Evolutionary conservation across 2,113 vertebrate genomes (phyloP).

Genomic region (Chiloscyllium plagiosum): DNA sequence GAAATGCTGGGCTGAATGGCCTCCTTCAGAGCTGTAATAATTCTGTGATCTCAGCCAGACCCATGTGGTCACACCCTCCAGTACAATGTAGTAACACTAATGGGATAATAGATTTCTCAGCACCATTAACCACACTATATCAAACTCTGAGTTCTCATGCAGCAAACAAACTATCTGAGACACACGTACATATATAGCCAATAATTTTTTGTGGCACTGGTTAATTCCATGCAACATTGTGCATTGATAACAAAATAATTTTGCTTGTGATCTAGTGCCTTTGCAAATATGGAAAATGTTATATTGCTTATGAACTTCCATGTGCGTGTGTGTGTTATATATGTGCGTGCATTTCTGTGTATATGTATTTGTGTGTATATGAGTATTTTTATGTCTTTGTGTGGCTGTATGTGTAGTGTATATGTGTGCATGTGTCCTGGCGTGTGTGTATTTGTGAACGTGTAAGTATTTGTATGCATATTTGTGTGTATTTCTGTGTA

Average conservation of each 20-base stretch:
- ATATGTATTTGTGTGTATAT: not conserved
- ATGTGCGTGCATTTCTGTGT: not conserved
- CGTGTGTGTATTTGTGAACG: not conserved
- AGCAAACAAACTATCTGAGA: not conserved
- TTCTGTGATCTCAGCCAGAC: not conserved
- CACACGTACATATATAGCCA: not conserved
- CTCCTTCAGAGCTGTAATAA: not conserved
- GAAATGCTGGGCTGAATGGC: too few relatives aligned
- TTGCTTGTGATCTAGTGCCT: not conserved
- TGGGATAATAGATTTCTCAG: not conserved
- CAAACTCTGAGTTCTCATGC: not conserved
- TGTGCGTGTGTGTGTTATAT: not conserved
- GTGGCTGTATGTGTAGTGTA: not conserved
- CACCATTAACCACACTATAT: too few relatives aligned
- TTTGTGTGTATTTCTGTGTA: too few relatives aligned
- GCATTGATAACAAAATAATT: not conserved
- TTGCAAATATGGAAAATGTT: not conserved
- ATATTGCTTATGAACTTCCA: not conserved
- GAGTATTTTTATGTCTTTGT: not conserved
- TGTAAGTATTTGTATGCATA: too few relatives aligned
- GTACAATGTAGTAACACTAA: not conserved
- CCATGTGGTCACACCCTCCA: not conserved
- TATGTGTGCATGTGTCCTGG: not conserved
- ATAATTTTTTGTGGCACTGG: not conserved
- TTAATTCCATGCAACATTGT: not conserved